Evolutionary conservation across 2,797 vertebrate genomes (phyloP).

Genomic region (Poecilia picta): DNA sequence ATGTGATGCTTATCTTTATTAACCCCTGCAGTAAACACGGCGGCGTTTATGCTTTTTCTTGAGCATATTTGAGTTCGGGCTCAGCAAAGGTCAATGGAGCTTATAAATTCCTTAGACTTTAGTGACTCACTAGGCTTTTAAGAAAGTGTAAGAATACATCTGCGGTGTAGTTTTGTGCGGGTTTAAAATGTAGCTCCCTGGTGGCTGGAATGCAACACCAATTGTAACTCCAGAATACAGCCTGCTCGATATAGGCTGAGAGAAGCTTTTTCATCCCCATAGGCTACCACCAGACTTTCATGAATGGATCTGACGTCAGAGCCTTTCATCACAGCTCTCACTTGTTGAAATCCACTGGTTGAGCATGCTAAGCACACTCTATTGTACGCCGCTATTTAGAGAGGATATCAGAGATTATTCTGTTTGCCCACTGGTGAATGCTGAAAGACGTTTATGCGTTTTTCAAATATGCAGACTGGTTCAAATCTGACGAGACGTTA

Average conservation of each 20-base stretch:
- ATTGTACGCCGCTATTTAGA: conserved; percentile 52
- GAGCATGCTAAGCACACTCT: conserved; percentile 34
- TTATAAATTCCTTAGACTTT: conserved; percentile 19
- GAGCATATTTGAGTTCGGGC: conserved; percentile 14
- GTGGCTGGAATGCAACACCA: conserved; percentile 54
- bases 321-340: conserved; percentile 55
- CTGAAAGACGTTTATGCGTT: conserved; percentile 51
- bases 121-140: conserved; percentile 1
- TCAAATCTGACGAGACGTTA: conserved; percentile 17
- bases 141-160: conserved; percentile 43
- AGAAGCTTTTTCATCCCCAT: conserved; percentile 65
- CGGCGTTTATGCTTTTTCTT: conserved; percentile 24
- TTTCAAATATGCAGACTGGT: conserved; percentile 39
- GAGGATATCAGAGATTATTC: conserved; percentile 57
- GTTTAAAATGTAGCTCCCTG: conserved; percentile 71
- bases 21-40: conserved; percentile 40
- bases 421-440: conserved; percentile 53
- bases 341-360: conserved; percentile 56
- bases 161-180: conserved; percentile 40
- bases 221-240: conserved; percentile 57
- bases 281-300: conserved; percentile 59
- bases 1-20: conserved; percentile 30
- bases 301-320: conserved; percentile 66
- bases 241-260: conserved; percentile 53
- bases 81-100: conserved; percentile 11